Conservation (phyloP, 2,888 invertebrate genomes). For the Boloria euphrosyne region DNA sequence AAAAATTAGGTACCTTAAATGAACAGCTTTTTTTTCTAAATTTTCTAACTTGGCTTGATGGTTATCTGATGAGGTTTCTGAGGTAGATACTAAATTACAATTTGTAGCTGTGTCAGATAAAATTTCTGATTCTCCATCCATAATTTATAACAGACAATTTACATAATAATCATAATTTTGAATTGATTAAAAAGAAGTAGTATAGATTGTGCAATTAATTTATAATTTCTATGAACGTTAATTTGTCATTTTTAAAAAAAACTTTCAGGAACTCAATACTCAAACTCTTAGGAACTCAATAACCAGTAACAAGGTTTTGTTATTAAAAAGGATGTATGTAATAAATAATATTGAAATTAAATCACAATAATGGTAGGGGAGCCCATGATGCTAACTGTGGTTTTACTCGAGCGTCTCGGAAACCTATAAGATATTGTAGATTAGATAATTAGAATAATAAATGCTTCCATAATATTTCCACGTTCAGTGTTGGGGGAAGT, state of each 20-base stretch:
- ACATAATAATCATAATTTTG: conserved; percentile 44
- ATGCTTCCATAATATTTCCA: no score
- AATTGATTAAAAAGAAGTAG: conserved; percentile 31
- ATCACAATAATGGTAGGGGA: background rate
- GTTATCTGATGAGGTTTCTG: conserved; percentile 66
- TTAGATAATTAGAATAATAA: no score
- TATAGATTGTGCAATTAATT: conserved; percentile 30
- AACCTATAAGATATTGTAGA: no score
- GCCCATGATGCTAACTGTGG: no score
- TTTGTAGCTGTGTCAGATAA: conserved; percentile 69
- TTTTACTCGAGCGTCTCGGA: no score
- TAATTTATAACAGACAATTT: conserved; percentile 50
- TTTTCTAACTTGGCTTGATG: conserved; percentile 72
- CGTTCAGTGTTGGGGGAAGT: no score
- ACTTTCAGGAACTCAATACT: conserved; percentile 31
- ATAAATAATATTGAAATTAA: background rate
- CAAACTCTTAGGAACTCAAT: conserved; percentile 31
- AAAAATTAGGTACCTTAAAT: conserved; percentile 57
- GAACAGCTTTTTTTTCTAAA: conserved; percentile 75
- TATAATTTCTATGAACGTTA: conserved; percentile 9
- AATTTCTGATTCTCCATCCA: conserved; percentile 72
- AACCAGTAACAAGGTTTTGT: conserved; percentile 29
- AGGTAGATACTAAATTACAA: conserved; percentile 63
- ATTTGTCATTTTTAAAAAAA: conserved; percentile 37
- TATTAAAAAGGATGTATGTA: conserved; percentile 15